These are phyloP conservation scores for Acromyrmex echinatior DNA, from an alignment of 1,140 invertebrate genomes.

Conservation along the genomic window DNA sequence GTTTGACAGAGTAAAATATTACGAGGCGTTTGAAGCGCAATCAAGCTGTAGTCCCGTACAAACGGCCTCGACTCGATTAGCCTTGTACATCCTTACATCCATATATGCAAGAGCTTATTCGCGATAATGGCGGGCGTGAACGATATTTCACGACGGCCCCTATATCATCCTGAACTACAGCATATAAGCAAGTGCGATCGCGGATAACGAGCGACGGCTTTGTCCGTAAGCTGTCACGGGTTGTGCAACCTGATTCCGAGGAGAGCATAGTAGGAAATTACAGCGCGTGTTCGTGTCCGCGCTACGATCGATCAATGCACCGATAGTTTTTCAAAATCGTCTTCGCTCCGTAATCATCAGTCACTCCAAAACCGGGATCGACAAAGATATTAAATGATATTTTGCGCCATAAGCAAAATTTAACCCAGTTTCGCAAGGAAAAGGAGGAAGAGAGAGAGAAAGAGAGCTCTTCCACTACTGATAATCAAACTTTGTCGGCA, in stretches of 20 bases:
- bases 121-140: slow-evolving; percentile 73
- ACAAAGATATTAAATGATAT: slow-evolving; percentile 44
- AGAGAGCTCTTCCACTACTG: slow-evolving; percentile 33
- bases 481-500: slow-evolving; percentile 52
- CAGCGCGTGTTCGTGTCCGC: slow-evolving; percentile 49
- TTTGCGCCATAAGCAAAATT: slow-evolving; percentile 44
- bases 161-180: slow-evolving; percentile 71
- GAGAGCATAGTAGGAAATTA: slow-evolving; percentile 73
- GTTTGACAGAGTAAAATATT: slow-evolving; percentile 10
- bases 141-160: slow-evolving; percentile 73
- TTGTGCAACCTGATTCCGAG: slow-evolving; percentile 68
- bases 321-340: slow-evolving; percentile 63
- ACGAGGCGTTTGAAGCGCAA: not conserved
- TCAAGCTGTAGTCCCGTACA: slow-evolving; percentile 1
- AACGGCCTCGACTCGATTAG: slow-evolving; percentile 48
- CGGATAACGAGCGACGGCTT: slow-evolving; percentile 73
- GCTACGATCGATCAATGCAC: slow-evolving; percentile 58
- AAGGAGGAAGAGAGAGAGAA: not conserved
- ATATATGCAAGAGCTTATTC: slow-evolving; percentile 62
- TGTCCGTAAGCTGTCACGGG: slow-evolving; percentile 70
- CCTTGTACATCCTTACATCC: slow-evolving; percentile 36
- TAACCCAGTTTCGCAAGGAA: slow-evolving; percentile 62
- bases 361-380: not conserved
- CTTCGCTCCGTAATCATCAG: slow-evolving; percentile 49
- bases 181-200: slow-evolving; percentile 77